phyloP scores from a whole-genome alignment of 2,113 vertebrate genomes.

The Coryphaenoides rupestris region DNA sequence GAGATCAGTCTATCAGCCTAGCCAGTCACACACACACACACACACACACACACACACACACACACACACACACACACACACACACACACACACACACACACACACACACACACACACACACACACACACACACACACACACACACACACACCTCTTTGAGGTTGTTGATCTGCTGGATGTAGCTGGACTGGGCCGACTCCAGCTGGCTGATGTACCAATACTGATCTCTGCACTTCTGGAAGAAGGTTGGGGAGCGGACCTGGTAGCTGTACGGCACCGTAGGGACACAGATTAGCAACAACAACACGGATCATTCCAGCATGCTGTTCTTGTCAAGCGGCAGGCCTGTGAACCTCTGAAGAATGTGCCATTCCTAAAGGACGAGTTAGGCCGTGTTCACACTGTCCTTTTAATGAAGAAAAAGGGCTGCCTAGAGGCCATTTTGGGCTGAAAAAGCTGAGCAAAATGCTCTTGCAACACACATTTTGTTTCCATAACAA shows the following conservation, averaged over 20 bases:
- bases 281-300: too few relatives aligned
- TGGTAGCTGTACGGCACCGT: conserved; percentile 81
- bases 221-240: conserved; percentile 97
- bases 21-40: conserved; percentile 13
- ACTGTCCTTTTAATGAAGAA: too few relatives aligned
- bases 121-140: background rate
- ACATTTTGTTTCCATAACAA: too few relatives aligned
- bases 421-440: too few relatives aligned
- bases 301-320: too few relatives aligned
- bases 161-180: conserved; percentile 96
- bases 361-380: too few relatives aligned
- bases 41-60: conserved; percentile 3
- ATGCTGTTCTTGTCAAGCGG: too few relatives aligned
- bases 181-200: conserved; percentile 90
- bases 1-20: too few relatives aligned
- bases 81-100: background rate
- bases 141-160: conserved; percentile 86
- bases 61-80: conserved; percentile 4
- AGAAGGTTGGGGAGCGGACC: conserved; percentile 96
- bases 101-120: background rate
- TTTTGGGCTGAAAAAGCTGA: too few relatives aligned
- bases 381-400: too few relatives aligned
- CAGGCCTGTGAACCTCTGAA: too few relatives aligned
- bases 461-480: too few relatives aligned
- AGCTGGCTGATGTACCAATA: conserved; percentile 98